phyloP scores from a whole-genome alignment of 2,113 vertebrate species.

The Tor tambroides region DNA sequence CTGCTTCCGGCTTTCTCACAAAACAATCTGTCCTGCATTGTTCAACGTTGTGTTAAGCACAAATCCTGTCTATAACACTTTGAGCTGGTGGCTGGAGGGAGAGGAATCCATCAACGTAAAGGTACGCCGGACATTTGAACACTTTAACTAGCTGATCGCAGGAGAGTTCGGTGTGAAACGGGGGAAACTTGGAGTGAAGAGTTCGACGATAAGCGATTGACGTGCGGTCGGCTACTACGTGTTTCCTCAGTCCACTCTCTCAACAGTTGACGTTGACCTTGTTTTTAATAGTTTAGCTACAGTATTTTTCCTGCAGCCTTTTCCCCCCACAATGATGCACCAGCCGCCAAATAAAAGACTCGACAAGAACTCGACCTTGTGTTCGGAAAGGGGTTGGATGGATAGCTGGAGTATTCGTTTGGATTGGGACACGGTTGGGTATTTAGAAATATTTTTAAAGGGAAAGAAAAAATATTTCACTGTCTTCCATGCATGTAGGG shows the following conservation, averaged over 20 bases:
- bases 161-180: background rate
- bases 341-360: constrained; percentile 79
- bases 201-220: background rate
- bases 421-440: constrained; percentile 53
- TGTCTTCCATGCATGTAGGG: constrained; percentile 83
- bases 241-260: background rate
- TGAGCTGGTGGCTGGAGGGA: constrained; percentile 7
- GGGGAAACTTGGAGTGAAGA: constrained; percentile 20
- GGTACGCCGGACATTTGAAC: constrained; percentile 27
- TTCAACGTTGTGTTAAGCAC: constrained; percentile 34
- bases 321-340: constrained; percentile 77
- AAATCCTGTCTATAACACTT: background rate
- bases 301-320: constrained; percentile 72
- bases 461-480: constrained; percentile 72
- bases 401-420: constrained; percentile 68
- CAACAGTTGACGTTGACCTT: background rate
- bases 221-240: background rate
- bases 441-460: constrained; percentile 55
- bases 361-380: constrained; percentile 19
- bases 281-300: constrained; percentile 68
- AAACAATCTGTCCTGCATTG: background rate
- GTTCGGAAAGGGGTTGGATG: constrained; percentile 51
- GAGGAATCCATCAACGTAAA: constrained; percentile 18
- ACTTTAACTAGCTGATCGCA: constrained; percentile 1
- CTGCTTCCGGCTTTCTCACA: constrained; percentile 6